phyloP scores from a whole-genome alignment of 2,113 vertebrate genomes.

The Haplochromis vanheusdeni region DNA sequence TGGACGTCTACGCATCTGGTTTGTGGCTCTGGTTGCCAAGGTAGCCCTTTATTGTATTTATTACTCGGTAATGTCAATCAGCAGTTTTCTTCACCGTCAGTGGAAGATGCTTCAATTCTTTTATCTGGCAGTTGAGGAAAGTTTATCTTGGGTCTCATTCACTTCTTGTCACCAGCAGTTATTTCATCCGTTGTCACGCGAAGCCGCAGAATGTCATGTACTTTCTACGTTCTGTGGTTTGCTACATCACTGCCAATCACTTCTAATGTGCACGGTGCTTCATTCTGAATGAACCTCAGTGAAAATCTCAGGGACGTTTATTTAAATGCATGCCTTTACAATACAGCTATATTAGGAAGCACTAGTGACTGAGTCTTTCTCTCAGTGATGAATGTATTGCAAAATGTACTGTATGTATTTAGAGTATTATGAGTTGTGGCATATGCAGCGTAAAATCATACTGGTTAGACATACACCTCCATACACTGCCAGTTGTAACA shows the following conservation, averaged over 20 bases:
- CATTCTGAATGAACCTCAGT: background rate
- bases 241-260: background rate
- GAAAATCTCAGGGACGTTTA: background rate
- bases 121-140: background rate
- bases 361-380: background rate
- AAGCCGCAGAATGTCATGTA: background rate
- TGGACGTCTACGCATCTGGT: fast-evolving
- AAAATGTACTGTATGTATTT: background rate
- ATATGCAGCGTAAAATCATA: background rate
- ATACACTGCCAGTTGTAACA: background rate
- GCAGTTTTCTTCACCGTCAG: background rate
- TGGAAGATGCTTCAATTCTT: background rate
- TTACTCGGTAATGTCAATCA: background rate
- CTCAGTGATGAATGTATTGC: background rate
- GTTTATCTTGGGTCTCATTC: background rate
- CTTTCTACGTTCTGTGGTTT: background rate
- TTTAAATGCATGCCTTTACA: background rate
- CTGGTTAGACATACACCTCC: background rate
- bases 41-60: background rate
- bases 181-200: background rate
- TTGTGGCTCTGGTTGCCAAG: background rate
- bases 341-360: background rate
- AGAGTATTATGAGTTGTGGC: background rate
- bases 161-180: background rate
- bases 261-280: background rate